Evolutionary conservation across 2,113 vertebrate species (phyloP).

Genomic region (Mobula hypostoma): DNA sequence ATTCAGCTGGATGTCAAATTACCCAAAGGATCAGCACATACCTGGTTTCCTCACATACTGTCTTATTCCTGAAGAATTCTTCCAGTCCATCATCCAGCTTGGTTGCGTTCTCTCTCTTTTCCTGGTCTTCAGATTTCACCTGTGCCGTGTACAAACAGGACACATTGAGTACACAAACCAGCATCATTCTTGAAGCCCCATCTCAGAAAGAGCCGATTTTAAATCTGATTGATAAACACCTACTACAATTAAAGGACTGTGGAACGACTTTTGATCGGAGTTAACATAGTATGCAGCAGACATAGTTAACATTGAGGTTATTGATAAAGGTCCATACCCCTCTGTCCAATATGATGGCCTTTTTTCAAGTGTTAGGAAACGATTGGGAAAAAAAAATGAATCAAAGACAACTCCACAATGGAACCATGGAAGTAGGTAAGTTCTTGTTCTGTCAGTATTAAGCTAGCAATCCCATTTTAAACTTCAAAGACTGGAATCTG

Average conservation of each 20-base stretch:
- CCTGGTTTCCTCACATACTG: constrained; percentile 73
- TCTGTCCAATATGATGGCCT: neutral
- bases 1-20: neutral
- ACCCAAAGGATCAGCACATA: constrained; percentile 57
- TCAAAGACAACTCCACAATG: neutral
- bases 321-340: neutral
- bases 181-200: neutral
- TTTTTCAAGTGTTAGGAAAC: neutral
- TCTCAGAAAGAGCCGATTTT: neutral
- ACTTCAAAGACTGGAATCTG: neutral
- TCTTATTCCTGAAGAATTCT: constrained; percentile 90
- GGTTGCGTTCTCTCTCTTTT: constrained; percentile 71
- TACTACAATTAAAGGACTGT: neutral
- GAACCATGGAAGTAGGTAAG: neutral
- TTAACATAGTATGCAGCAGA: neutral
- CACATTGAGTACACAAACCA: neutral
- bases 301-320: neutral
- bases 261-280: neutral
- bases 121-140: constrained; percentile 67
- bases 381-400: neutral
- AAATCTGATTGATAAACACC: neutral
- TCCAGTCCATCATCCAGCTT: constrained; percentile 88
- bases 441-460: no score
- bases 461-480: neutral
- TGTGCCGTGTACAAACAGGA: constrained; percentile 42